Evolutionary conservation across 2,113 vertebrate species (phyloP).

Genomic region (Phainopepla nitens): DNA sequence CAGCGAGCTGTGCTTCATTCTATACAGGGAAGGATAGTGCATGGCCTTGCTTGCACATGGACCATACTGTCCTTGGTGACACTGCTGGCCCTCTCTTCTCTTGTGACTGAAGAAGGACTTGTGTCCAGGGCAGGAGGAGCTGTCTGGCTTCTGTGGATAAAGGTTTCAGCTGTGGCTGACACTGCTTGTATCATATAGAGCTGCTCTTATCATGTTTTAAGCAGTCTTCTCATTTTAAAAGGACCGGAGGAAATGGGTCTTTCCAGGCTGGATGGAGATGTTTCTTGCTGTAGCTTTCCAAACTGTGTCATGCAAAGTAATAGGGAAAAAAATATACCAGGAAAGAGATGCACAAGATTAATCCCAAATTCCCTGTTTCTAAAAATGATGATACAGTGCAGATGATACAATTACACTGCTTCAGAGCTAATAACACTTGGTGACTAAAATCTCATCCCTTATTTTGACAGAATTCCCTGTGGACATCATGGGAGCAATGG

Average conservation of each 20-base stretch:
- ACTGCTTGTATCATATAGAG: background rate
- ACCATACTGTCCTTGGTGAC: background rate
- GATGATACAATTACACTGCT: background rate
- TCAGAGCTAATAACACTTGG: background rate
- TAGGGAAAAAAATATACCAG: background rate
- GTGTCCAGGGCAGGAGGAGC: background rate
- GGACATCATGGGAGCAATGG: background rate
- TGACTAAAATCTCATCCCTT: background rate
- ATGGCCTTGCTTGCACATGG: accelerated
- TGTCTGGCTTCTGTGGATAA: background rate
- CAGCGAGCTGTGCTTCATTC: background rate
- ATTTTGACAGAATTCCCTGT: background rate
- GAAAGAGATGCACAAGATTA: background rate
- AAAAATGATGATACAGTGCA: background rate
- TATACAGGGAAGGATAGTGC: background rate
- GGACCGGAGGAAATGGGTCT: background rate
- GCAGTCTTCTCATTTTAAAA: background rate
- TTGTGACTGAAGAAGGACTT: background rate
- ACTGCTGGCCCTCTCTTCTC: background rate
- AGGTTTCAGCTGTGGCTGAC: background rate
- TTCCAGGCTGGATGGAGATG: background rate
- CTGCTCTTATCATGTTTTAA: background rate
- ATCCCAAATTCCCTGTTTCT: background rate
- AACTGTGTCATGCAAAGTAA: background rate
- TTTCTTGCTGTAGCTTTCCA: background rate